Percentiles rank a stretch among this genome's conserved stretches.
Conservation (phyloP, 1,140 invertebrate genomes). For the Micrasema longulum region DNA sequence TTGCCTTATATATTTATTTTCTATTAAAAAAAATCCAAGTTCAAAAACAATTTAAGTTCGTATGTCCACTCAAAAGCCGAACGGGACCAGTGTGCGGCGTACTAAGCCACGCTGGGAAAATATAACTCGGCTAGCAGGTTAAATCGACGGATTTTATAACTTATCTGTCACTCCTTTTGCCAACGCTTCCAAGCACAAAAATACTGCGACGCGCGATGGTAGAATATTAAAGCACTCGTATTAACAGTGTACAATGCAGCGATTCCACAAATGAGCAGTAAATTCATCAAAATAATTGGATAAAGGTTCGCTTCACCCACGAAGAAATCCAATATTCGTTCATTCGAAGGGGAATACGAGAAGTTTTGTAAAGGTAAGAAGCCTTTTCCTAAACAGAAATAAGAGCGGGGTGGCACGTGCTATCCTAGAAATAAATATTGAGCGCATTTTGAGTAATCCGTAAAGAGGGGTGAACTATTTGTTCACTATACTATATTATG, state of each 20-base stretch:
- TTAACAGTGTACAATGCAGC: too few species aligned
- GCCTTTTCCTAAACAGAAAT: slow-evolving; percentile 3
- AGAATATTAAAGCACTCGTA: too few species aligned
- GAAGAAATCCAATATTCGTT: not conserved
- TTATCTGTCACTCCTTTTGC: not conserved
- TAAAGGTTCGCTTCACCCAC: not conserved
- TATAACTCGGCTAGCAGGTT: slow-evolving; percentile 32
- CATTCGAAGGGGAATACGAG: not conserved
- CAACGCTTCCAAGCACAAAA: not conserved
- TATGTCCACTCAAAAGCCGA: too few species aligned
- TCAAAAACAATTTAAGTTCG: too few species aligned
- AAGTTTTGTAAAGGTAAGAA: slow-evolving; percentile 5
- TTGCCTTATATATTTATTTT: too few species aligned
- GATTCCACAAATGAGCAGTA: too few species aligned
- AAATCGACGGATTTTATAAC: slow-evolving; percentile 8
- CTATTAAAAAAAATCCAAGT: too few species aligned
- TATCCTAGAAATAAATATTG: slow-evolving; percentile 12
- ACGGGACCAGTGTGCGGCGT: too few species aligned
- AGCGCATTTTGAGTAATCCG: slow-evolving; percentile 7
- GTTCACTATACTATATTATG: too few species aligned
- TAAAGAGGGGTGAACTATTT: slow-evolving; percentile 17
- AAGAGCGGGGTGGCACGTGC: slow-evolving; percentile 10
- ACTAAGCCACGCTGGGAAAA: slow-evolving; percentile 25
- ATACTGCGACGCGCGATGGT: too few species aligned
- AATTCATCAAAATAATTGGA: too few species aligned